Percentiles rank a stretch among this genome's conserved stretches.
Evolutionary conservation across 2,888 invertebrate species (phyloP).

Genomic region (Tortrix viridana): DNA sequence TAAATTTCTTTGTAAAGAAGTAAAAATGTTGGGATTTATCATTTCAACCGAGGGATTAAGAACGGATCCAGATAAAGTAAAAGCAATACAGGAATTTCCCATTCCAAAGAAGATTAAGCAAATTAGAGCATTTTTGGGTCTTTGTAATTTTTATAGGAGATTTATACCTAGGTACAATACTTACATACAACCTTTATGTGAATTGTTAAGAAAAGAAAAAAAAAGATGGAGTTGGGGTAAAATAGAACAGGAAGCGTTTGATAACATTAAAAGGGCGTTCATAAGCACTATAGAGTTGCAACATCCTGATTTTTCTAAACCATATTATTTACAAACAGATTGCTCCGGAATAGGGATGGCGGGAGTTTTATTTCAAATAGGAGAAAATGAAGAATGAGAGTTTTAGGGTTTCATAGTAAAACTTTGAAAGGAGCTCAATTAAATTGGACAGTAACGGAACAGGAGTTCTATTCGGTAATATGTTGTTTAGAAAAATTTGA

Average conservation of each 20-base stretch:
- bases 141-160: slow-evolving; percentile 44
- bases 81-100: slow-evolving; percentile 41
- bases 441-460: slow-evolving; percentile 45
- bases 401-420: slow-evolving; percentile 43
- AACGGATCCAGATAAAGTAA: slow-evolving; percentile 37
- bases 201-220: slow-evolving; percentile 40
- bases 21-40: slow-evolving; percentile 42
- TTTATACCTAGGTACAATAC: slow-evolving; percentile 40
- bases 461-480: slow-evolving; percentile 45
- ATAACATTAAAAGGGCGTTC: slow-evolving; percentile 39
- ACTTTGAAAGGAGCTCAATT: slow-evolving; percentile 37
- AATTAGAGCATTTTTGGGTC: slow-evolving; percentile 44
- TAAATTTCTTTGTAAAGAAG: slow-evolving; percentile 37
- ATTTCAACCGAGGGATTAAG: slow-evolving; percentile 38
- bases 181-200: slow-evolving; percentile 40
- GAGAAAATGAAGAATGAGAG: slow-evolving; percentile 22
- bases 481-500: slow-evolving; percentile 44
- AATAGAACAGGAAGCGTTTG: slow-evolving; percentile 40
- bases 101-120: slow-evolving; percentile 43
- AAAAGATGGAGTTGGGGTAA: slow-evolving; percentile 37
- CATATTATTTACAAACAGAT: slow-evolving; percentile 45
- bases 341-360: slow-evolving; percentile 40
- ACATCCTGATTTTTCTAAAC: slow-evolving; percentile 35
- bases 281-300: slow-evolving; percentile 30
- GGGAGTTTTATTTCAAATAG: slow-evolving; percentile 42